These are phyloP conservation scores for Acleris literana DNA, from an alignment of 2,888 invertebrate species.

Conservation along the genomic window DNA sequence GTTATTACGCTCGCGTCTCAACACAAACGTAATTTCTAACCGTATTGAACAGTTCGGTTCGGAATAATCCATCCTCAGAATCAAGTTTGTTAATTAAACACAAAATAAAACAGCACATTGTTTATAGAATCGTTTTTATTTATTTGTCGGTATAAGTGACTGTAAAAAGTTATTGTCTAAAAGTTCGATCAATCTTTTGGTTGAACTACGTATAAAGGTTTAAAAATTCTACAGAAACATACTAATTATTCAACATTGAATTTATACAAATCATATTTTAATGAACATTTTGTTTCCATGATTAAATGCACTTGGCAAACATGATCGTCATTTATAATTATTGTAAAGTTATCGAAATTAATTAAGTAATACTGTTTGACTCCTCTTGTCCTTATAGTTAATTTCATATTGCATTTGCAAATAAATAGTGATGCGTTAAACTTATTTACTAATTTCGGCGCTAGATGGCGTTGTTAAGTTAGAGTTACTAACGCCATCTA, in stretches of 20 bases:
- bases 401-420: conserved; percentile 37
- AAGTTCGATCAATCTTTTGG: conserved; percentile 71
- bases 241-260: conserved; percentile 50
- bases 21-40: too few relatives aligned
- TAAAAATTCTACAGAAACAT: conserved; percentile 55
- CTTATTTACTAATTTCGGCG: neutral
- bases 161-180: conserved; percentile 82
- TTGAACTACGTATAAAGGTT: conserved; percentile 58
- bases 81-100: neutral
- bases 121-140: conserved; percentile 74
- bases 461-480: conserved; percentile 6
- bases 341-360: conserved; percentile 73
- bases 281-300: conserved; percentile 43
- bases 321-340: conserved; percentile 53
- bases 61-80: too few relatives aligned
- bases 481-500: conserved; percentile 13
- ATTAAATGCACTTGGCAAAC: conserved; percentile 61
- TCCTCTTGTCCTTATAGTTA: conserved; percentile 59
- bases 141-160: conserved; percentile 78
- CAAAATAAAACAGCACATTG: conserved; percentile 59
- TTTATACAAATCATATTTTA: conserved; percentile 43
- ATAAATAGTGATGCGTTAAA: conserved; percentile 29
- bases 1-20: too few relatives aligned
- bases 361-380: conserved; percentile 80
- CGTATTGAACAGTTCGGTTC: too few relatives aligned